phyloP scores from a whole-genome alignment of 2,797 vertebrate genomes.

The Pristis pectinata region DNA sequence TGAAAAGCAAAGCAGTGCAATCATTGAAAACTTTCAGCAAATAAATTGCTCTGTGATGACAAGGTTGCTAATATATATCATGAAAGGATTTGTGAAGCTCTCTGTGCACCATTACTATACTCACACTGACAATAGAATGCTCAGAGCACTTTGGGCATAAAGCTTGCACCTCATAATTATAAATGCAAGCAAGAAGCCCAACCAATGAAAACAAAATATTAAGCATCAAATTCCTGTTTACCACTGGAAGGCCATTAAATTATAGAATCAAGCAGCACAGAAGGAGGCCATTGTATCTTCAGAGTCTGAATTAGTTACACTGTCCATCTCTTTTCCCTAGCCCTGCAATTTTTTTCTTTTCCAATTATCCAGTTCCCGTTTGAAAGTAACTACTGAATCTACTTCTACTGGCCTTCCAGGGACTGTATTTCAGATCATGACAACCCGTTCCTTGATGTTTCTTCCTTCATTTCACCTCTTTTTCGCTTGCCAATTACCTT shows the following conservation, averaged over 20 bases:
- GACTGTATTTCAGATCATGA: neutral
- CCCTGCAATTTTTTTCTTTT: neutral
- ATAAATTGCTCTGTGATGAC: neutral
- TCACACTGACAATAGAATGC: neutral
- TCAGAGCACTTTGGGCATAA: neutral
- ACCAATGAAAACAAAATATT: neutral
- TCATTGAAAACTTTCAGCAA: neutral
- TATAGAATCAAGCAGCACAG: neutral
- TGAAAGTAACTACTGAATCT: neutral
- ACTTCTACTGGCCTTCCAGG: neutral
- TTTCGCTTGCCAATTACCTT: neutral
- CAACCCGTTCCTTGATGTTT: neutral
- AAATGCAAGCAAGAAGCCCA: neutral
- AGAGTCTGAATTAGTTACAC: neutral
- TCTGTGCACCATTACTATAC: neutral
- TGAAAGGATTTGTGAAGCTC: neutral
- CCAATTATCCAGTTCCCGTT: neutral
- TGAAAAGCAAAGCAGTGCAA: neutral
- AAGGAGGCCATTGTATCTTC: neutral
- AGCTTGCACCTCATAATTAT: neutral
- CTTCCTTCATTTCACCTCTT: neutral
- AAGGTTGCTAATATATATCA: neutral
- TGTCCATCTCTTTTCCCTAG: neutral
- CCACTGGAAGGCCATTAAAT: neutral
- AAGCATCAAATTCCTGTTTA: neutral